Percentiles rank a stretch among this genome's conserved stretches.
Conservation (phyloP, 2,888 invertebrate species). For the Coelopa pilipes region DNA sequence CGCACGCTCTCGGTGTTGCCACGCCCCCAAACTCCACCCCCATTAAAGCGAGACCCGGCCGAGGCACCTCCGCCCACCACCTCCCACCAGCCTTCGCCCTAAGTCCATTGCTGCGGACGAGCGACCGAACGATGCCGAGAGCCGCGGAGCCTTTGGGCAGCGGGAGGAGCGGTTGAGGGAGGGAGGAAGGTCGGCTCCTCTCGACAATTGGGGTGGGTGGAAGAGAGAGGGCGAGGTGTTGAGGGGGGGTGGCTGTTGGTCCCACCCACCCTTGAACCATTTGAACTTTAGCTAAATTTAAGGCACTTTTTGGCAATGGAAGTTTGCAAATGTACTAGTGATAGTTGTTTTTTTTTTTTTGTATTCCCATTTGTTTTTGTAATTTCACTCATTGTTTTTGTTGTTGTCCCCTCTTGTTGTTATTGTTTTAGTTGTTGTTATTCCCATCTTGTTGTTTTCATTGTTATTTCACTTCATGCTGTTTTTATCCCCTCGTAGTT, state of each 20-base stretch:
- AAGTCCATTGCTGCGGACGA: too few species aligned
- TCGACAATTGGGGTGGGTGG: too few species aligned
- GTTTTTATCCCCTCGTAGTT: too few species aligned
- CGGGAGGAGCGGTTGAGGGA: too few species aligned
- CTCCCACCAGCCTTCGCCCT: too few species aligned
- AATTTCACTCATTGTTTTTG: background rate
- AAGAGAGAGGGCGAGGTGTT: too few species aligned
- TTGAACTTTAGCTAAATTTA: slow-evolving; percentile 27
- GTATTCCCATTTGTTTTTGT: background rate
- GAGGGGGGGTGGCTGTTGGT: too few species aligned
- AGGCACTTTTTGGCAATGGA: slow-evolving; percentile 17
- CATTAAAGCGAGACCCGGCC: background rate
- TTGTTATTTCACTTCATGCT: background rate
- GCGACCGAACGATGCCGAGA: too few species aligned
- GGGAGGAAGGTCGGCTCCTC: too few species aligned
- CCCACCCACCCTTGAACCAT: background rate
- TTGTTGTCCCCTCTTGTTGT: background rate
- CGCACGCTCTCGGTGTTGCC: background rate
- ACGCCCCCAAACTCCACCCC: background rate
- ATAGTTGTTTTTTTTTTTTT: background rate
- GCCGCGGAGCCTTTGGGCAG: too few species aligned
- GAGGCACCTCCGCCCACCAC: background rate
- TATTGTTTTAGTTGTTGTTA: too few species aligned
- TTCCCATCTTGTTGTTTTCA: slow-evolving; percentile 1
- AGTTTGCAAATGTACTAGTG: slow-evolving; percentile 13